Evolutionary conservation across 2,113 vertebrate genomes (phyloP).

Genomic region (Caloenas nicobarica): DNA sequence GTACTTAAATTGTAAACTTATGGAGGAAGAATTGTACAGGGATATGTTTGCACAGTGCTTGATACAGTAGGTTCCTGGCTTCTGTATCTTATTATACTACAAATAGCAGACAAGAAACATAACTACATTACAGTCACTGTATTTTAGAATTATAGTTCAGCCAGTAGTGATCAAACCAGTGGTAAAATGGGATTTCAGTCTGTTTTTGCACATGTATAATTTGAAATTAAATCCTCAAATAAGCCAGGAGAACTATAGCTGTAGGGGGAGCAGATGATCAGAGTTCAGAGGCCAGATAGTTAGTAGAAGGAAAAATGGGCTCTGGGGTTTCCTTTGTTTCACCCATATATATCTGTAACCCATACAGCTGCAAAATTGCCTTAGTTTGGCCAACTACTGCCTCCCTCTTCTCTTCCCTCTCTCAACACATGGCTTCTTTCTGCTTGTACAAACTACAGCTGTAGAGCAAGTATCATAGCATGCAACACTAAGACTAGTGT

Average conservation of each 20-base stretch:
- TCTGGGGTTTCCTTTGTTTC: conserved; percentile 37
- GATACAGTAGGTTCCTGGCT: not conserved
- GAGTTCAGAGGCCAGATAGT: conserved; percentile 23
- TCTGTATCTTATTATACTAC: conserved; percentile 48
- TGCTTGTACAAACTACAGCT: not conserved
- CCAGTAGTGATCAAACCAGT: conserved; percentile 4
- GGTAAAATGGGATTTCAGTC: conserved; percentile 24
- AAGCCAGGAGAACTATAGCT: conserved; percentile 16
- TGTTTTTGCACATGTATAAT: conserved; percentile 17
- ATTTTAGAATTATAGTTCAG: conserved; percentile 44
- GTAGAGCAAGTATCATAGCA: not conserved
- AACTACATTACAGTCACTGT: conserved; percentile 4
- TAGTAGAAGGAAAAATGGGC: conserved; percentile 9
- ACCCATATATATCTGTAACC: not conserved
- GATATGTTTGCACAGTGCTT: not conserved
- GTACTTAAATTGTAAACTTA: conserved; percentile 43
- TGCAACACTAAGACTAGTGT: not conserved
- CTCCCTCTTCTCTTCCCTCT: not conserved
- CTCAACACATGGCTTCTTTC: not conserved
- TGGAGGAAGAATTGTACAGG: not conserved
- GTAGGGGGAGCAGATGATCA: conserved; percentile 22
- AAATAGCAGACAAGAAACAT: conserved; percentile 24
- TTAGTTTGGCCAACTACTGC: not conserved
- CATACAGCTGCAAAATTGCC: not conserved
- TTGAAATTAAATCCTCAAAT: conserved; percentile 41